Conservation (phyloP, 2,113 vertebrate species). For the Polyodon spathula region DNA sequence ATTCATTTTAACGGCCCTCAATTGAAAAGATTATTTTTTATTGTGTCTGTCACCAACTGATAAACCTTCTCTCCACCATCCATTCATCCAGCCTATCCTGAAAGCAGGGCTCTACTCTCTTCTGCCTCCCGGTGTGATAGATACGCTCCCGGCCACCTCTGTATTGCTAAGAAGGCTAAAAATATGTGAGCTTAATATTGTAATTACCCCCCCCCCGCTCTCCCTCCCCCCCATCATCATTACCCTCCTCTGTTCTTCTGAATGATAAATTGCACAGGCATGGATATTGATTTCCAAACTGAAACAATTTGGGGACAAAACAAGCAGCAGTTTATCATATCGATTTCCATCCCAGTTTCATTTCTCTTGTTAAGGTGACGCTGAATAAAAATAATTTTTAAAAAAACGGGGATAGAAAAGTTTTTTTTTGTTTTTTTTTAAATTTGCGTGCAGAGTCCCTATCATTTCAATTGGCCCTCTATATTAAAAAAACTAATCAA, state of each 20-base stretch:
- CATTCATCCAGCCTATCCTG: not conserved
- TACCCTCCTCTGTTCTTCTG: slow-evolving; percentile 2
- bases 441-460: too few species aligned
- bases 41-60: not conserved
- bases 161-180: not conserved
- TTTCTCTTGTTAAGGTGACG: not conserved
- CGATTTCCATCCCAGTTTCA: slow-evolving; percentile 16
- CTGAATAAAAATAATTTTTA: too few species aligned
- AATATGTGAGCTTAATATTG: not conserved
- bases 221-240: not conserved
- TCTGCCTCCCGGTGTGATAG: not conserved
- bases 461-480: too few species aligned
- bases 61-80: not conserved
- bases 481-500: too few species aligned
- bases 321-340: slow-evolving; percentile 27
- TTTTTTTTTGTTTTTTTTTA: too few species aligned
- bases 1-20: not conserved
- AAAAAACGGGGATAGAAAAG: too few species aligned
- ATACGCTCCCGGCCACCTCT: not conserved
- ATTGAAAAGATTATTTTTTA: not conserved
- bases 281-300: slow-evolving; percentile 21
- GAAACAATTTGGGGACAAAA: slow-evolving; percentile 26
- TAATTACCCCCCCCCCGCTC: not conserved
- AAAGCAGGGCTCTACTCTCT: not conserved
- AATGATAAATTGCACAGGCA: slow-evolving; percentile 23